These are phyloP conservation scores for Agriotes lineatus DNA, from an alignment of 2,888 invertebrate species.

Conservation along the genomic window DNA sequence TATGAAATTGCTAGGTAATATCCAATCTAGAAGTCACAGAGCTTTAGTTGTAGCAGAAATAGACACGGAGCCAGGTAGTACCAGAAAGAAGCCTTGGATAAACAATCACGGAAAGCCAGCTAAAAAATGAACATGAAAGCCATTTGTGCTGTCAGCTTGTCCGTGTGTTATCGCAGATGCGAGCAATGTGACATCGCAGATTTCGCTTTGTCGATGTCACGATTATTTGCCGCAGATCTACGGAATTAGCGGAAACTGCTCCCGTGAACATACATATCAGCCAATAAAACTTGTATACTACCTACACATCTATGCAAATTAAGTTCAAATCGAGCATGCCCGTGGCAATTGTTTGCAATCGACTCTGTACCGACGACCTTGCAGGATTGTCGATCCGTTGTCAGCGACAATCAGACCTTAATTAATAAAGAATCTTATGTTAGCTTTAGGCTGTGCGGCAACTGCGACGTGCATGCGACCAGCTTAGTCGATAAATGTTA, in stretches of 20 bases:
- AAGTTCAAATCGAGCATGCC: constrained; percentile 52
- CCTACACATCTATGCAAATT: constrained; percentile 31
- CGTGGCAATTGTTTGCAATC: constrained; percentile 58
- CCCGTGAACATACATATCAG: constrained; percentile 21
- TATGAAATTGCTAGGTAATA: constrained; percentile 24
- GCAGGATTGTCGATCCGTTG: constrained; percentile 60
- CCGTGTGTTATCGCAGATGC: constrained; percentile 50
- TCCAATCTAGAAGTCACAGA: constrained; percentile 36
- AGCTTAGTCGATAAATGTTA: constrained; percentile 38
- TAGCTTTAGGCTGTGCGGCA: constrained; percentile 61
- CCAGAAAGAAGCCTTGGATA: constrained; percentile 48
- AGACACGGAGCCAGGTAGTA: constrained; percentile 50
- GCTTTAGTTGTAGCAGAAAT: constrained; percentile 40
- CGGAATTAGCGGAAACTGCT: constrained; percentile 13
- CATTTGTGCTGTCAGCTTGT: constrained; percentile 47
- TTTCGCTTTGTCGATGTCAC: constrained; percentile 34
- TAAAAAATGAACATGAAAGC: constrained; percentile 36
- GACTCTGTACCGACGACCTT: constrained; percentile 59
- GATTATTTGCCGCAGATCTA: constrained; percentile 20
- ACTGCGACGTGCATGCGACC: constrained; percentile 49
- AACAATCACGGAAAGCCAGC: constrained; percentile 49
- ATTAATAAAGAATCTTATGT: constrained; percentile 60
- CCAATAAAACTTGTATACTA: constrained; percentile 36
- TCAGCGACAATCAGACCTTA: constrained; percentile 63
- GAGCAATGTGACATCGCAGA: constrained; percentile 48